Evolutionary conservation across 2,888 invertebrate genomes (phyloP), one percentile per base, ranked within the genome.

Genomic region (Apotomis betuletana): DNA sequence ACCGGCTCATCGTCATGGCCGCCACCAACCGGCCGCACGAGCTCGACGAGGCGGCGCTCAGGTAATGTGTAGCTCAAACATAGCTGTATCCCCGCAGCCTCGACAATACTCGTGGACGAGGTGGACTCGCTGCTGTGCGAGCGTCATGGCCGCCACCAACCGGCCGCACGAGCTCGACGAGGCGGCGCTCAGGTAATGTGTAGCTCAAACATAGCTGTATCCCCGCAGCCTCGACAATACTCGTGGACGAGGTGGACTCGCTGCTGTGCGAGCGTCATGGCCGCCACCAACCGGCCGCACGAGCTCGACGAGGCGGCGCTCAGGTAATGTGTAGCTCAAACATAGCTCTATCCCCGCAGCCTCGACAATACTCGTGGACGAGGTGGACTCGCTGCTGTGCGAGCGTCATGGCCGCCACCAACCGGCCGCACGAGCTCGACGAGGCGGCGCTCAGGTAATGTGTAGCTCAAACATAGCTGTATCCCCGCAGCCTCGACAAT

Each of bases 381-480:
- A 15, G 15, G 15, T 15, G 15, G 15, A 15, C 15, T 15, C 15
- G 15, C 15, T 15, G 15, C 15, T 15, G 15, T 15, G 15, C 15
- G 15, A 95, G 99, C n/a, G 98, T 99, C 5, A 97, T 99, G 96
- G 99, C 98, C 8, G 99, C 99, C n/a, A 99, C 99, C 0, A 99
- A 99, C 89, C 94, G 99, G 69, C 99, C 99, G 0, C 98, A 98
- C 85, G 99, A 99, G 88, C 90, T 99, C 62, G 99, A 99, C 85
- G 99, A 99, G 87, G 99, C 99, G 38, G 98, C 99, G 0, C 92
- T 99, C 67, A 94, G 96, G 96, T 95, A 77, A 27, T 27, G 27
- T 27, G 27, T 27, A 27, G 27, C 27, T 2, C 27, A 27, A 27
- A 27, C 27, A 15, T 15, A 15, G 15, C 15, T 15, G 15, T 13